Evolutionary conservation across 1,140 invertebrate genomes (phyloP), one percentile per base, ranked within the genome.

Genomic region (Eriosoma lanigerum): DNA sequence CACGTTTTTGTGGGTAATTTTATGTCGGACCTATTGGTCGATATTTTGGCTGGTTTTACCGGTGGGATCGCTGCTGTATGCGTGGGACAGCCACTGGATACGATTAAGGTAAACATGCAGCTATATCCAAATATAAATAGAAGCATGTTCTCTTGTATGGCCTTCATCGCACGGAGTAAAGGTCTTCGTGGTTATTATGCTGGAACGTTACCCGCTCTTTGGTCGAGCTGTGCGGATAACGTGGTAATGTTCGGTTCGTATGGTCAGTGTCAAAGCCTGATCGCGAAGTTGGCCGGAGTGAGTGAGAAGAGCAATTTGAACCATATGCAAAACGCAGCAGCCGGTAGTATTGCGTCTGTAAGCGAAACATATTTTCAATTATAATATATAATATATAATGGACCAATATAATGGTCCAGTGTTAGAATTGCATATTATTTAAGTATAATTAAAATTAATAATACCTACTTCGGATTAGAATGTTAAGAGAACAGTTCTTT

Each of bases 61-160:
- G 96, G 96, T 84, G 97, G 96, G 13, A 88, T 93, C 38, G 94
- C 95, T 13, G 90, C 93, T 68, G 97, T 98, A 3, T 97, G 96
- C 87, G 94, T 98, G 17, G 97, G 97, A 0, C 98, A 99, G 87
- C 97, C 98, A 2, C 86, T 99, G 82, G 98, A 99, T 84, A 99
- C 96, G 10, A 91, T 98, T 0, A 98, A 98, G 89, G 96, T 98
- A 21, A 99, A 99, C 87, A 95, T 99, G 93, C 97, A 99, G 87
- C 96, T 97, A 66, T 99, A 98, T 86, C 97, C 97, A 3, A 86
- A 89, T 9, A 83, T 95, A n/a, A 98, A 99, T 84, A 90, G 89
- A 81, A 91, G 91, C 83, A 96, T 96, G 91, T 86, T 90, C 29
- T 86, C 93, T 83, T 99, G 97, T 86, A 93, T 98, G 83, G 87